phyloP scores from a whole-genome alignment of 2,797 vertebrate genomes.

The Pempheris klunzingeri region DNA sequence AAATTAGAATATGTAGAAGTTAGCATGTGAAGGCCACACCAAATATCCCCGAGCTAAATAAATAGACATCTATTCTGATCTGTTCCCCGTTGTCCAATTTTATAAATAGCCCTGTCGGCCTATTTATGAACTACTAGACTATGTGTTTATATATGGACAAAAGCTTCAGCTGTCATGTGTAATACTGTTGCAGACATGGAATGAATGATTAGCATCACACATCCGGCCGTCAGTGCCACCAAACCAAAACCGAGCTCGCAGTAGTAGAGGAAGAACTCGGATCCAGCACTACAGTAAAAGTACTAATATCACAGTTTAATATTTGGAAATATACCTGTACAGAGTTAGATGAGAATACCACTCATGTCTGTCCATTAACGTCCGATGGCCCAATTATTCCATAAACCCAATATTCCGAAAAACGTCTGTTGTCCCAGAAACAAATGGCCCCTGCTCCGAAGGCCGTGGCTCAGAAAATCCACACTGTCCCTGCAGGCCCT shows the following conservation, averaged over 20 bases:
- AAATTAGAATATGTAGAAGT: conserved; percentile 86
- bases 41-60: conserved; percentile 81
- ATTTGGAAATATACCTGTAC: neutral
- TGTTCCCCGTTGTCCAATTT: conserved; percentile 66
- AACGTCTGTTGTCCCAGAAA: too few species aligned
- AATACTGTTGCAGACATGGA: conserved; percentile 45
- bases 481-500: too few species aligned
- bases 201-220: conserved; percentile 51
- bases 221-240: conserved; percentile 12
- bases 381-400: too few species aligned
- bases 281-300: neutral
- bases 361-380: neutral
- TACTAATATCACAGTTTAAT: neutral
- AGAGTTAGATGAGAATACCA: neutral
- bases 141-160: conserved; percentile 58
- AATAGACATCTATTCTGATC: conserved; percentile 69
- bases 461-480: too few species aligned
- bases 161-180: conserved; percentile 62
- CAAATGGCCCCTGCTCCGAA: too few species aligned
- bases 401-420: too few species aligned
- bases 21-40: conserved; percentile 74
- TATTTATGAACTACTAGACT: conserved; percentile 57
- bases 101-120: conserved; percentile 63
- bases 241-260: conserved; percentile 12
- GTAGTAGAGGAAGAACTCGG: neutral